phyloP scores from a whole-genome alignment of 37 sponge, comb jelly and placozoan species.

The Diacarnus erythraeanus region DNA sequence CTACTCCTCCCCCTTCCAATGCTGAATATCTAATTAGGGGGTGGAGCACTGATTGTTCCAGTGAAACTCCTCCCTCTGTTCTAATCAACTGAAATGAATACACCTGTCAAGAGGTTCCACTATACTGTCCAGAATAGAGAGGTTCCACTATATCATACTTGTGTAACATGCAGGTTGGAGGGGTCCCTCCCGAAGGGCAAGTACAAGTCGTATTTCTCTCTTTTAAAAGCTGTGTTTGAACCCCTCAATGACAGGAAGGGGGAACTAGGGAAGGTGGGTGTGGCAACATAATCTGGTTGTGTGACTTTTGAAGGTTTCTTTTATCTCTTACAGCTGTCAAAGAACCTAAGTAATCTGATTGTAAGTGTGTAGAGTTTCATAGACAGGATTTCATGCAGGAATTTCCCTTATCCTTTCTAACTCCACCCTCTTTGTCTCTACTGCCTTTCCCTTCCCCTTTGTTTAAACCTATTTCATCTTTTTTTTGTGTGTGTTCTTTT shows the following conservation, averaged over 20 bases:
- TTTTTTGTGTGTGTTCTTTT: neutral
- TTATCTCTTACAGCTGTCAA: constrained; percentile 10
- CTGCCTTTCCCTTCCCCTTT: neutral
- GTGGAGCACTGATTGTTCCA: no score
- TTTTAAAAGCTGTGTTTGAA: constrained; percentile 46
- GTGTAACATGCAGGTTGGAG: constrained; percentile 54
- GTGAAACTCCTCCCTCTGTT: no score
- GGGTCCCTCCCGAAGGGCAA: constrained; percentile 36
- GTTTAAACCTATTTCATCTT: neutral
- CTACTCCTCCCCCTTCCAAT: no score
- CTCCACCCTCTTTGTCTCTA: no score
- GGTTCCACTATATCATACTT: no score
- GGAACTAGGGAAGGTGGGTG: constrained; percentile 61
- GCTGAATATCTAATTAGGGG: no score
- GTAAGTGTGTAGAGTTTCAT: neutral
- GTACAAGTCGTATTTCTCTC: constrained; percentile 65
- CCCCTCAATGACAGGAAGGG: constrained; percentile 56
- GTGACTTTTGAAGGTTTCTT: no score
- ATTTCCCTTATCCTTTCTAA: no score
- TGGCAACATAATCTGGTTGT: neutral
- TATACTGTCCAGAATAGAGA: no score
- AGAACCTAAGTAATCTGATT: neutral
- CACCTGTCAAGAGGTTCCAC: no score
- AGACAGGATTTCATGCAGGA: no score
- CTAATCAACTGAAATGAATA: no score